Evolutionary conservation across 2,113 vertebrate genomes (phyloP).

Genomic region (Rallus limicola): DNA sequence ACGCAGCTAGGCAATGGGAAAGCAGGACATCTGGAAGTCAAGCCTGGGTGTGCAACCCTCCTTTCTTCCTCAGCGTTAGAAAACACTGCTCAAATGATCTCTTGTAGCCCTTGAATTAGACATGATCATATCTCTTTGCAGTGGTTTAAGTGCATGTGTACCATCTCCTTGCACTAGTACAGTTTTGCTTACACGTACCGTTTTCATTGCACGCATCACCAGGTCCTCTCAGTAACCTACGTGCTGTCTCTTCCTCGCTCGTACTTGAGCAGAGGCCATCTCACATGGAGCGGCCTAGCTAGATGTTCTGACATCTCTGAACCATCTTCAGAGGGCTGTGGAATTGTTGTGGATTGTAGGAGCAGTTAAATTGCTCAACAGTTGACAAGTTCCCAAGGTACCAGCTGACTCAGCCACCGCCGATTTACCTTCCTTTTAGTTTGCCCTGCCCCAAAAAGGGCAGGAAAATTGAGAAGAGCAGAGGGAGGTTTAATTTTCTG

Average conservation of each 20-base stretch:
- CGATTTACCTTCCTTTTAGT: neutral
- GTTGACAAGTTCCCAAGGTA: neutral
- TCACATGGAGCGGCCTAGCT: neutral
- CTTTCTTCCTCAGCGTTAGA: neutral
- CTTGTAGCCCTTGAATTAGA: neutral
- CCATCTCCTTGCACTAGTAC: neutral
- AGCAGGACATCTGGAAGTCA: neutral
- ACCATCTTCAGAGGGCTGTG: neutral
- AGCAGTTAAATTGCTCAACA: neutral
- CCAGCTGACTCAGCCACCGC: fast-evolving
- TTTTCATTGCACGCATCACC: neutral
- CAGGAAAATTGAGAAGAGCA: neutral
- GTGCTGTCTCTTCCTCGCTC: neutral
- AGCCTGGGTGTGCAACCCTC: neutral
- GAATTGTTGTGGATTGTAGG: neutral
- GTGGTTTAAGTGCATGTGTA: neutral
- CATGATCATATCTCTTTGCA: neutral
- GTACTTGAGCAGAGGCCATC: neutral
- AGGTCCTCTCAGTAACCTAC: neutral
- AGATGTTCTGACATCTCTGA: neutral
- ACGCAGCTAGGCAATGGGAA: neutral
- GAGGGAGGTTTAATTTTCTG: neutral
- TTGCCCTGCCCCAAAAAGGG: neutral
- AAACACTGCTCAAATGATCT: neutral
- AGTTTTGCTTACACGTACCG: neutral